These are phyloP conservation scores for Falco rusticolus DNA, from an alignment of 2,797 vertebrate species.

Conservation along the genomic window DNA sequence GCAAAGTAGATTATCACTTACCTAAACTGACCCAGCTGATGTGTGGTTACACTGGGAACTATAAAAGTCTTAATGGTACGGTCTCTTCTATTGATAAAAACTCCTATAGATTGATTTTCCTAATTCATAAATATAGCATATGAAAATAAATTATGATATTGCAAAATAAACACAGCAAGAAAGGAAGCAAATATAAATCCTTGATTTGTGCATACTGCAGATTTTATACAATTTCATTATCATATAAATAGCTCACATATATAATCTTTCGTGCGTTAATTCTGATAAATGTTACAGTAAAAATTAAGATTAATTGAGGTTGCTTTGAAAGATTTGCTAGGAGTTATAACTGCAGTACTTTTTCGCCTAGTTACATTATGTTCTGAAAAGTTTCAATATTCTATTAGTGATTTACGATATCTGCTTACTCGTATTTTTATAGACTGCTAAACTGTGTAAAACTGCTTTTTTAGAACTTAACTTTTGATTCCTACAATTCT, in stretches of 20 bases:
- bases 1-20: background rate
- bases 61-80: conserved; percentile 35
- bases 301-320: conserved; percentile 80
- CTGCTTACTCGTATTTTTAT: conserved; percentile 73
- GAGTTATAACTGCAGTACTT: conserved; percentile 62
- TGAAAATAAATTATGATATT: conserved; percentile 74
- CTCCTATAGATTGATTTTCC: conserved; percentile 48
- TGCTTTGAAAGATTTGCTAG: conserved; percentile 64
- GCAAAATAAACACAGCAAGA: conserved; percentile 66
- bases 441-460: conserved; percentile 63
- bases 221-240: conserved; percentile 79
- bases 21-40: background rate
- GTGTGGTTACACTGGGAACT: background rate
- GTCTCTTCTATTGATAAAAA: conserved; percentile 27
- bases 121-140: conserved; percentile 67
- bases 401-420: conserved; percentile 70
- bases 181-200: conserved; percentile 70
- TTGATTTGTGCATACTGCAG: conserved; percentile 62
- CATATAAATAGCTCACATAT: conserved; percentile 78
- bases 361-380: conserved; percentile 67
- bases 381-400: conserved; percentile 59
- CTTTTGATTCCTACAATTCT: conserved; percentile 45
- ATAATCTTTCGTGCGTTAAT: conserved; percentile 71
- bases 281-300: conserved; percentile 79
- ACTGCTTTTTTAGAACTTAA: conserved; percentile 55